Base-by-base conservation (phyloP, 2,797 vertebrate species). In the Cuculus canorus region DNA sequence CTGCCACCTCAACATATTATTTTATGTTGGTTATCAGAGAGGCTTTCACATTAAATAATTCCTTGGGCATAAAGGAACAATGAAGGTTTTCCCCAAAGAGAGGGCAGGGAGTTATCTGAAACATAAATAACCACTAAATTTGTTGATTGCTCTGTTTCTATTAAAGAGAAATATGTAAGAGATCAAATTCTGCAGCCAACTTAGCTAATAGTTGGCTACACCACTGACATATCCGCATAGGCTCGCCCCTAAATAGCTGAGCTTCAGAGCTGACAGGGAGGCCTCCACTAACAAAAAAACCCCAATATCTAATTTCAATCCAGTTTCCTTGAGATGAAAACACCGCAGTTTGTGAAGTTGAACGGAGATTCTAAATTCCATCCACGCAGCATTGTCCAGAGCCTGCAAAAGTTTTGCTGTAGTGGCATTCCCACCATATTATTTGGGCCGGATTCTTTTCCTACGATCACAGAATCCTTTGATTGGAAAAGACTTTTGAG, bases 101-200 rank as follows among this genome's bases (percentile, higher is more conserved):
- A 48, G 52, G 48, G 56, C 73, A 82, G 37, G 35, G 79, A 75
- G 15, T 86, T 60, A 73, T 72, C 71, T 41, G 35, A 80, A 70
- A 53, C 17, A 30, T 43, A 87, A 96, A 89, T 92, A 91, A 80
- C 60, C 60, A 30, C 32, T 1, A 12, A 13, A 43, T n/a, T 53
- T 81, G 14, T 39, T 10, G 2, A 35, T 30, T 37, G 32, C 15
- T 85, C 92, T 63, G 56, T 48, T 94, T 79, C 94, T 91, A 77
- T 85, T 92, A 87, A 85, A 66, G 47, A 91, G 19, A 92, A 93
- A 66, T 73, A 92, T 68, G 28, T 14, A 48, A 27, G 71, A 73
- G 78, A 82, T 87, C 64, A 82, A 43, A 39, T 94, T 87, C 72
- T 96, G 61, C 53, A 54, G 57, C 64, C 82, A 50, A 60, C 17